Evolutionary conservation across 2,113 vertebrate genomes (phyloP), one percentile per base, ranked within the genome.

Genomic region (Chitala chitala): DNA sequence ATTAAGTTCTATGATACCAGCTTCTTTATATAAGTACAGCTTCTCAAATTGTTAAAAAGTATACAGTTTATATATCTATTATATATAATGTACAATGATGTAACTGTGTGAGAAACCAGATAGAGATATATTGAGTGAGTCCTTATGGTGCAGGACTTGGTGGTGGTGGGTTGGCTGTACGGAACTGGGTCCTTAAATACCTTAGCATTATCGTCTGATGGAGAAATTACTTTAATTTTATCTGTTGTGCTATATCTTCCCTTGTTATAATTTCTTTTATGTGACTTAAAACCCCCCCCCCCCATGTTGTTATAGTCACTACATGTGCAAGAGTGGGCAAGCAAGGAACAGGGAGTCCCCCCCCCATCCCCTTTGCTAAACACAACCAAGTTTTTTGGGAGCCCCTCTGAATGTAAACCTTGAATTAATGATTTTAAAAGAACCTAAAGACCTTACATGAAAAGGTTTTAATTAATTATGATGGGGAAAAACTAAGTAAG

Each of bases 241-340:
- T 38, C 24, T 59, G 56, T 58, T 58, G 29, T 58, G 22, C 29
- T 58, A 58, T 58, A 29, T 29, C 13, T 58, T 26, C 31, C 31
- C 8, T 56, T 26, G 13, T 56, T 26, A 33, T 59, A 29, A 1
- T 59, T 59, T 1, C 17, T 58, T 0, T 24, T 56, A 10, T n/a
- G n/a, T n/a, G n/a, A n/a, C n/a, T n/a, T n/a, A n/a, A n/a, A n/a
- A 50, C 76, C 46, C 55, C 55, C 44, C 74, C 68, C 66, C 76
- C 51, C 71, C 69, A 76, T 69, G 76, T 79, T 74, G 77, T 78
- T 79, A 76, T 80, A 75, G 77, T 59, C 71, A n/a, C n/a, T n/a
- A n/a, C n/a, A n/a, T n/a, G n/a, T n/a, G n/a, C n/a, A n/a, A n/a
- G n/a, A n/a, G n/a, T n/a, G n/a, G n/a, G n/a, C n/a, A n/a, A n/a